phyloP scores from a whole-genome alignment of 2,797 vertebrate genomes.

The Eospalax fontanierii region DNA sequence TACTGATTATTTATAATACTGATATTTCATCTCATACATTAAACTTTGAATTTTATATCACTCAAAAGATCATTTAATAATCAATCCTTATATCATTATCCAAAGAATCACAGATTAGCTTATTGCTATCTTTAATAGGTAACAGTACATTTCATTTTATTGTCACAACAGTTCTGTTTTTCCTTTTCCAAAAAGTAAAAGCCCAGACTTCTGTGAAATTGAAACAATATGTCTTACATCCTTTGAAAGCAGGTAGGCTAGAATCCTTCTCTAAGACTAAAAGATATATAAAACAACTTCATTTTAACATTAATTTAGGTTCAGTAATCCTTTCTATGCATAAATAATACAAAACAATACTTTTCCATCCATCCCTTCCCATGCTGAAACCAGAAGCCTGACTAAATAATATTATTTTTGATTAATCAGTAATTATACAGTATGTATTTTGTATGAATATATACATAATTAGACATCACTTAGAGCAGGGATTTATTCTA shows the following conservation, averaged over 20 bases:
- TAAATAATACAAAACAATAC: constrained; percentile 32
- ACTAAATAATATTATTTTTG: neutral
- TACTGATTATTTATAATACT: neutral
- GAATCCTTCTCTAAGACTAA: neutral
- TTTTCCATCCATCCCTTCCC: neutral
- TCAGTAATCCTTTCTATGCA: constrained; percentile 19
- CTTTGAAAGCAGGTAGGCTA: neutral
- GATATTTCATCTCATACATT: neutral
- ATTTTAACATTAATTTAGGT: neutral
- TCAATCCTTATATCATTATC: constrained; percentile 13
- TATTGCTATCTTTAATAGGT: neutral
- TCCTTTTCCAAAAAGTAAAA: constrained; percentile 47
- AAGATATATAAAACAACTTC: constrained; percentile 22
- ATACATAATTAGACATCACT: neutral
- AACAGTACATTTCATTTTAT: neutral
- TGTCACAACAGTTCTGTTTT: neutral
- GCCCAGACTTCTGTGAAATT: neutral
- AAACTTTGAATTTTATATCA: neutral
- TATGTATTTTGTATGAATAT: neutral
- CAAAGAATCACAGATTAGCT: constrained; percentile 43
- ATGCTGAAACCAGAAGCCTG: constrained; percentile 2
- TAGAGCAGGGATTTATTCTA: constrained; percentile 9
- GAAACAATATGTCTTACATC: neutral
- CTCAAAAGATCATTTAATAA: constrained; percentile 49
- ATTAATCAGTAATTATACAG: constrained; percentile 17